These are phyloP conservation scores for Troides aeacus DNA, from an alignment of 2,888 invertebrate genomes.

Conservation along the genomic window DNA sequence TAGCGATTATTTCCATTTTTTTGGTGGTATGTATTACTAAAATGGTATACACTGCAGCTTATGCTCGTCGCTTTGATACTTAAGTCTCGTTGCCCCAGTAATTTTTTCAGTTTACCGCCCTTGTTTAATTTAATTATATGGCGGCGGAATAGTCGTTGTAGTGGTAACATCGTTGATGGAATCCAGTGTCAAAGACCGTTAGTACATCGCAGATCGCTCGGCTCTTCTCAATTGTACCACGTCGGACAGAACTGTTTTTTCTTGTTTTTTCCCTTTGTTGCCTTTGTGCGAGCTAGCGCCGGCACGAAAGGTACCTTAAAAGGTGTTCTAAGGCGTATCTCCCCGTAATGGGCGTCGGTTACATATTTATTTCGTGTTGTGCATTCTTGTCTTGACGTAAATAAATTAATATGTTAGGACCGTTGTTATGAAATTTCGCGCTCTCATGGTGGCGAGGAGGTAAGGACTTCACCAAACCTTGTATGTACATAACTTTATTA, in stretches of 20 bases:
- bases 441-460: constrained; percentile 63
- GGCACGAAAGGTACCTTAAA: constrained; percentile 68
- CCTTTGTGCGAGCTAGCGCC: constrained; percentile 77
- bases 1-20: too few relatives aligned
- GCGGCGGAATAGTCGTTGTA: too few relatives aligned
- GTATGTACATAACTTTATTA: constrained; percentile 26
- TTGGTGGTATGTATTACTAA: too few relatives aligned
- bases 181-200: not conserved
- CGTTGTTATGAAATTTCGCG: constrained; percentile 64
- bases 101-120: too few relatives aligned
- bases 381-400: constrained; percentile 75
- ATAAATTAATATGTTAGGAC: constrained; percentile 69
- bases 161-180: too few relatives aligned
- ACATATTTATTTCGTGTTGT: constrained; percentile 78
- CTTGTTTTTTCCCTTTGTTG: constrained; percentile 70
- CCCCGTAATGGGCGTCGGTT: constrained; percentile 67
- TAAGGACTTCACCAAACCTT: constrained; percentile 6
- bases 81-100: too few relatives aligned
- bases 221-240: constrained; percentile 40
- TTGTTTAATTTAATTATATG: too few relatives aligned
- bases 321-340: constrained; percentile 73
- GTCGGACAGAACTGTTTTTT: constrained; percentile 52
- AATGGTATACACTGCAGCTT: too few relatives aligned
- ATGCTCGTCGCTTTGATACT: too few relatives aligned
- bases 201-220: not conserved